A percentile compares a stretch with the other conserved stretches of the same genome.
phyloP scores from a whole-genome alignment of 1,140 invertebrate species.

The Ruditapes philippinarum region DNA sequence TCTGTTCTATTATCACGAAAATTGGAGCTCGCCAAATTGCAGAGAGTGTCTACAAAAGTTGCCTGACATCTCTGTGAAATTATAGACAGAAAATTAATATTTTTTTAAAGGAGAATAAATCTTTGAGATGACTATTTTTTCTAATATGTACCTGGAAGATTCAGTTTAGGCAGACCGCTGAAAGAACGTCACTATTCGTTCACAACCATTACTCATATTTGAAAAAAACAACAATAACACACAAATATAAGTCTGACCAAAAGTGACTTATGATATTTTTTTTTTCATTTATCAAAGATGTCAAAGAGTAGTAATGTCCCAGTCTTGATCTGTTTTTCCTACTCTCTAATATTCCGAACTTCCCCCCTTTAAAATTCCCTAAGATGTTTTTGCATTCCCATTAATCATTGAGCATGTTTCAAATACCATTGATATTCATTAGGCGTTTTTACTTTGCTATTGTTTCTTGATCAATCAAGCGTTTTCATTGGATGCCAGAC shows the following conservation, averaged over 20 bases:
- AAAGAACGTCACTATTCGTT: too few species aligned
- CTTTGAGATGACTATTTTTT: too few species aligned
- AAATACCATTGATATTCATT: constrained; percentile 46
- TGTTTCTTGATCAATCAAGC: constrained; percentile 47
- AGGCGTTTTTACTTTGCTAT: constrained; percentile 38
- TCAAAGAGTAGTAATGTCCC: constrained; percentile 16
- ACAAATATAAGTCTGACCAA: constrained; percentile 6
- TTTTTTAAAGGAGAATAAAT: too few species aligned
- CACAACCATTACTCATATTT: too few species aligned
- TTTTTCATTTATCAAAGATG: constrained; percentile 35
- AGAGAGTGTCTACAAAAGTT: too few species aligned
- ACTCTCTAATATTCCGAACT: constrained; percentile 7
- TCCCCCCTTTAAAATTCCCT: constrained; percentile 25
- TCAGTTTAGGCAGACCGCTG: too few species aligned
- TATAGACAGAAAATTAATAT: too few species aligned
- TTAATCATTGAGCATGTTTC: constrained; percentile 30
- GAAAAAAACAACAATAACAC: too few species aligned
- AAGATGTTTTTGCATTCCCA: constrained; percentile 24
- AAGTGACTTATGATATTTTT: background rate
- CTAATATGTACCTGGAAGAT: too few species aligned
- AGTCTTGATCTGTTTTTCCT: background rate
- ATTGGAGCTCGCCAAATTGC: too few species aligned
- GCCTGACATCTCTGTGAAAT: too few species aligned
- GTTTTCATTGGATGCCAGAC: constrained; percentile 33
- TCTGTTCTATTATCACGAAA: too few species aligned